These are phyloP conservation scores for Anguilla obscura DNA, from an alignment of 2,797 vertebrate genomes.

Conservation along the genomic window DNA sequence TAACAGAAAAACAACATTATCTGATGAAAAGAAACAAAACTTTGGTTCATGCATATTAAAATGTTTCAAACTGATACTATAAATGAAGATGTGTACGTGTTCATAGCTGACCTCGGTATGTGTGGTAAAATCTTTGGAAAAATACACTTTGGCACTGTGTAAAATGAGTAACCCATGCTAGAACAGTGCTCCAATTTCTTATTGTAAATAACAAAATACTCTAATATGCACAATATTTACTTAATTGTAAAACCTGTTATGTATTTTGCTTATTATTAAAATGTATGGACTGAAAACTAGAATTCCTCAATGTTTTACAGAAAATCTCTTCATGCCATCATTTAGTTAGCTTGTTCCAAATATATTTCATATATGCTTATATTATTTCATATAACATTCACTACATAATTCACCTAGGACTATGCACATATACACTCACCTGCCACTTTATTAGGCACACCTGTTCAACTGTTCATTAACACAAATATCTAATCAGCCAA, in stretches of 20 bases:
- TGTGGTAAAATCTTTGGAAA: constrained; percentile 11
- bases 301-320: constrained; percentile 11
- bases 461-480: no score
- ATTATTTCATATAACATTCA: neutral
- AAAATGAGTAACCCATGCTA: constrained; percentile 6
- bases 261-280: constrained; percentile 55
- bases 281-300: constrained; percentile 23
- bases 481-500: no score
- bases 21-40: neutral
- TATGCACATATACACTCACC: no score
- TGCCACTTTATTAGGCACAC: no score
- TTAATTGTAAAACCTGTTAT: constrained; percentile 38
- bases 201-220: constrained; percentile 25
- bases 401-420: no score
- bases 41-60: neutral
- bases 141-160: constrained; percentile 28
- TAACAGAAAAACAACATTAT: neutral
- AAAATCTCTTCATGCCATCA: neutral
- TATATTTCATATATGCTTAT: neutral
- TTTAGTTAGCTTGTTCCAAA: neutral
- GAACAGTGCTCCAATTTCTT: constrained; percentile 8
- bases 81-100: neutral
- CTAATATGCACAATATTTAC: constrained; percentile 36
- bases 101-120: neutral
- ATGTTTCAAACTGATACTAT: neutral